Evolutionary conservation across 2,888 invertebrate genomes (phyloP), one percentile per base, ranked within the genome.

Genomic region (Prosopocoilus inquinatus): DNA sequence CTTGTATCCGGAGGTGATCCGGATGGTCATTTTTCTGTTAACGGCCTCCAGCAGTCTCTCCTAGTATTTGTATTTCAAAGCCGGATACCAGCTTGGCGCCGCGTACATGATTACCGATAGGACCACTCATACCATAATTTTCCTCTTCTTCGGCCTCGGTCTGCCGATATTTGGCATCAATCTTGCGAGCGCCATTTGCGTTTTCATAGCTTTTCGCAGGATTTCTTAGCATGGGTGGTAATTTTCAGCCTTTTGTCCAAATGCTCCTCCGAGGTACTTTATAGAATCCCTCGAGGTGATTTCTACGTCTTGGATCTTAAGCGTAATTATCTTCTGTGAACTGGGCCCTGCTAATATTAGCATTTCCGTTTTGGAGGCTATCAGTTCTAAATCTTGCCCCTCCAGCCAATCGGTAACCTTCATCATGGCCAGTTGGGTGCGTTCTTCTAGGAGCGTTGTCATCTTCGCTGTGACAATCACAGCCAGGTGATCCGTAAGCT

Each of bases 351-450:
- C 46, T 7, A 59, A 47, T 8, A 57, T 39, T 1, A 57, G 39
- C 2, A 53, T 39, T 36, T 61, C 59, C 1, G 57, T 61, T 36
- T 59, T 59, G 2, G 20, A 2, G 20, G 20, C 4, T 20, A 4
- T 4, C 4, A 20, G 20, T 4, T 20, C 20, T 20, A 20, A 20
- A 20, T 20, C 20, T 32, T 52, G 43, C 5, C 48, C 47, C 5
- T 47, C 60, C 8, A 55, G 46, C 11, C 41, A 9, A 4, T 57
- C 52, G n/a, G 38, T 8, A 1, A 16, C 28, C 2, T 34, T 11
- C 8, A 34, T n/a, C 9, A 16, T 58, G 11, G 48, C 55, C 43
- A 5, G 28, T 12, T 16, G 52, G 13, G 32, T 11, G 13, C 34
- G 11, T 9, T 20, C 47, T 13, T n/a, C 12, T 2, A 47, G 11